Evolutionary conservation across 2,113 vertebrate species (phyloP).

Genomic region (Tragelaphus buxtoni): DNA sequence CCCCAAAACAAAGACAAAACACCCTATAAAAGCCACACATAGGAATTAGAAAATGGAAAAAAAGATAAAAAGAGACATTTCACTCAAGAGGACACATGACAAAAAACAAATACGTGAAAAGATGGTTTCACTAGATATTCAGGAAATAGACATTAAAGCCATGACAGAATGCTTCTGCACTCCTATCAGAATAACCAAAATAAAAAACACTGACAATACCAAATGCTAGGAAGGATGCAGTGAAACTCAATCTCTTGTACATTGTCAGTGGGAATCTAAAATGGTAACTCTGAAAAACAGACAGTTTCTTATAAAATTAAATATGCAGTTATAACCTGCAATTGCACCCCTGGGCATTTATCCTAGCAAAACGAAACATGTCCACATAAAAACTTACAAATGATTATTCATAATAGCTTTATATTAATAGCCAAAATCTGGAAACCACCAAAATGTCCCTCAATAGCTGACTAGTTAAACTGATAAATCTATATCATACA

Average conservation of each 20-base stretch:
- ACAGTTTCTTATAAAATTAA: background rate
- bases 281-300: background rate
- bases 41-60: background rate
- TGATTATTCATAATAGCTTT: background rate
- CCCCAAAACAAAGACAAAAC: background rate
- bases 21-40: background rate
- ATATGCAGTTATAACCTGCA: background rate
- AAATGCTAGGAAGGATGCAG: background rate
- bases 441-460: background rate
- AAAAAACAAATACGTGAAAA: background rate
- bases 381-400: background rate
- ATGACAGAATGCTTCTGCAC: background rate
- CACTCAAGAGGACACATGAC: background rate
- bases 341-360: background rate
- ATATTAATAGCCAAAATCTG: background rate
- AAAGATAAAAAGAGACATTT: background rate
- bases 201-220: background rate
- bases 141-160: background rate
- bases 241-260: background rate
- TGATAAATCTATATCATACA: background rate
- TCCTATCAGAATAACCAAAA: background rate
- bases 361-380: background rate
- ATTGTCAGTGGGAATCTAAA: background rate
- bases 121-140: background rate
- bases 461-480: background rate